A percentile compares a stretch with the other conserved stretches of the same genome.
These are phyloP conservation scores for Xiphophorus couchianus DNA, from an alignment of 2,113 vertebrate genomes.

Conservation along the genomic window DNA sequence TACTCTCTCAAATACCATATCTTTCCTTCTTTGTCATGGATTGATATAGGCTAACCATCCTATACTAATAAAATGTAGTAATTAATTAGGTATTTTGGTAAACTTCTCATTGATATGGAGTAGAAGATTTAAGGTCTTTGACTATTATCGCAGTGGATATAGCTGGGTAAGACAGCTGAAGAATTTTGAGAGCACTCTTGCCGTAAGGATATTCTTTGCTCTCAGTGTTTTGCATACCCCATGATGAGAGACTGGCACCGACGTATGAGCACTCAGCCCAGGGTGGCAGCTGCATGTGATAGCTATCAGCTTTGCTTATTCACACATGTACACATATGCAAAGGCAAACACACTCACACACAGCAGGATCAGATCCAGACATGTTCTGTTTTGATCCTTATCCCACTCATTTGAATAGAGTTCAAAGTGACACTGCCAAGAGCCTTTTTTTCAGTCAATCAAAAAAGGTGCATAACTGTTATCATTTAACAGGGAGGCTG, in stretches of 20 bases:
- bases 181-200: neutral
- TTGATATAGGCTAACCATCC: neutral
- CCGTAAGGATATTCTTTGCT: slow-evolving; percentile 7
- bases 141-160: neutral
- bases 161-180: neutral
- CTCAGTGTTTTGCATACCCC: slow-evolving; percentile 64
- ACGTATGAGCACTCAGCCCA: slow-evolving; percentile 22
- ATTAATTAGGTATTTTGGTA: slow-evolving; percentile 2
- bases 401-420: slow-evolving; percentile 39
- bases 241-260: slow-evolving; percentile 60
- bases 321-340: slow-evolving; percentile 25
- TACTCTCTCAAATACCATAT: slow-evolving; percentile 2
- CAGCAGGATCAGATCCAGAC: slow-evolving; percentile 47
- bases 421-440: slow-evolving; percentile 20
- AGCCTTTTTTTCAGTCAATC: slow-evolving; percentile 15
- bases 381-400: slow-evolving; percentile 54
- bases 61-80: neutral
- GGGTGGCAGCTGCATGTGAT: slow-evolving; percentile 63
- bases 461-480: slow-evolving; percentile 6
- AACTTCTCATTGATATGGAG: neutral
- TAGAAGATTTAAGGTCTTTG: slow-evolving; percentile 1
- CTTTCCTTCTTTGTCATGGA: slow-evolving; percentile 10
- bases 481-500: slow-evolving; percentile 5
- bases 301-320: slow-evolving; percentile 50
- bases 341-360: slow-evolving; percentile 17